Percentiles rank a stretch among this genome's conserved stretches.
phyloP scores from a whole-genome alignment of 2,888 invertebrate species.

The Andrena chrysosceles region DNA sequence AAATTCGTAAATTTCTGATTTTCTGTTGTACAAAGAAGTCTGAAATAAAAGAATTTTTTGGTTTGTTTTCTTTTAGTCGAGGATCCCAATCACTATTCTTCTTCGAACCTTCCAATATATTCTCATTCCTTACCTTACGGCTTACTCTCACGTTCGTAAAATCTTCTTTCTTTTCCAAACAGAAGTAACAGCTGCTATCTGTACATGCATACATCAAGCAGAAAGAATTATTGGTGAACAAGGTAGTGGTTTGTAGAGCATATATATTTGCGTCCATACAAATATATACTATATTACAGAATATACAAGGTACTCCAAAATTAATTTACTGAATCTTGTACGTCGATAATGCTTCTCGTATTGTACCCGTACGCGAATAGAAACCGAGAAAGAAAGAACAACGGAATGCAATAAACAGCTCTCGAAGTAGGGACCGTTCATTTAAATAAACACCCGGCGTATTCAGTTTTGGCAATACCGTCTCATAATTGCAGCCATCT shows the following conservation, averaged over 20 bases:
- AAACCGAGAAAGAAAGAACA: slow-evolving; percentile 2
- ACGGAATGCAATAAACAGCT: slow-evolving; percentile 4
- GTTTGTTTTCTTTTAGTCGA: too few species aligned
- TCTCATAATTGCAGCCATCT: slow-evolving; percentile 26
- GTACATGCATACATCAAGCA: too few species aligned
- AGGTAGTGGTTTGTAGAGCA: slow-evolving; percentile 37
- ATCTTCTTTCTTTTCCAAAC: too few species aligned
- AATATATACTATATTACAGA: slow-evolving; percentile 64
- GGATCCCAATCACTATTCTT: too few species aligned
- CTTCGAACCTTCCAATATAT: too few species aligned
- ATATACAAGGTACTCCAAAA: slow-evolving; percentile 56
- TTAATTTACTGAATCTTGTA: slow-evolving; percentile 42
- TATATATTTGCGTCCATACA: slow-evolving; percentile 60
- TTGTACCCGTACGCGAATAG: slow-evolving; percentile 4
- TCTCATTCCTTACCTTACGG: too few species aligned
- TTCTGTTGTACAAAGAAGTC: too few species aligned
- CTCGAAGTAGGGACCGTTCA: neutral
- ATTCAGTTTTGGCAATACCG: slow-evolving; percentile 33
- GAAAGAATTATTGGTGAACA: neutral
- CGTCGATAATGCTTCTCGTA: slow-evolving; percentile 2
- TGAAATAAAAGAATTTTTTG: too few species aligned
- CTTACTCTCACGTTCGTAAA: too few species aligned
- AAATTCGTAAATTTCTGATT: too few species aligned
- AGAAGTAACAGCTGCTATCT: too few species aligned
- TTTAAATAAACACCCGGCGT: slow-evolving; percentile 11